Base-by-base conservation (phyloP, 2,113 vertebrate genomes). In the Pao palembangensis region DNA sequence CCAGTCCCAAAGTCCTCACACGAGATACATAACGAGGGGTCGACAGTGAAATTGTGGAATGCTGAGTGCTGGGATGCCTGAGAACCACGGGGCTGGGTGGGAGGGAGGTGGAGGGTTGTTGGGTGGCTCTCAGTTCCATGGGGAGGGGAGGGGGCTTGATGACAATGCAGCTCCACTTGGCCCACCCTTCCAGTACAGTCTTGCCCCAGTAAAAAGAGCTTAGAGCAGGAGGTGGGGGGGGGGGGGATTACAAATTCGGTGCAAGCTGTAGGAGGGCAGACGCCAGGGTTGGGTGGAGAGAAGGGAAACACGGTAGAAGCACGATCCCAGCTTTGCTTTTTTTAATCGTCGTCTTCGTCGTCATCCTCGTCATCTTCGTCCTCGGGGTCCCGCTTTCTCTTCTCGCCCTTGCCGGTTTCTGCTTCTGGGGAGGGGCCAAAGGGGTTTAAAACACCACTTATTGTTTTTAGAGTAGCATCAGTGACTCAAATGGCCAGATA, bases 371-470 rank as follows among this genome's bases (percentile, higher is more conserved):
- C 92, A 0, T 94, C 94, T 62, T 95, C 93, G 17, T 96, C 94
- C 15, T 96, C 94, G 52, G 90, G 88, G 44, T 94, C 94, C 88
- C 93, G 89, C 93, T 95, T 95, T 79, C 94, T 92, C 86, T 95
- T 96, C 75, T 94, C 93, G 8, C 94, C 94, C 85, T 92, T 94
- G 42, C 75, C 85, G 1, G 88, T 74, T 67, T 92, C 92, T 74
- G 91, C 92, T 69, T 92, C 91, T 91, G 73, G 20, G 19, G 44
- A 19, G 14, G 20, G 12, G 6, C 8, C 23, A 28, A 31, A 57
- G 12, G 16, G 41, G 25, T 16, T 25, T 51, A 15, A 4, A 12
- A 15, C 43, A 16, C 44, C 17, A 2, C 14, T 46, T n/a, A n/a
- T 15, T 6, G 14, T 38, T 12, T 38, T 38, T 38, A 38, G 25